phyloP scores from a whole-genome alignment of 1,140 invertebrate species.

The Pogonomyrmex barbatus region DNA sequence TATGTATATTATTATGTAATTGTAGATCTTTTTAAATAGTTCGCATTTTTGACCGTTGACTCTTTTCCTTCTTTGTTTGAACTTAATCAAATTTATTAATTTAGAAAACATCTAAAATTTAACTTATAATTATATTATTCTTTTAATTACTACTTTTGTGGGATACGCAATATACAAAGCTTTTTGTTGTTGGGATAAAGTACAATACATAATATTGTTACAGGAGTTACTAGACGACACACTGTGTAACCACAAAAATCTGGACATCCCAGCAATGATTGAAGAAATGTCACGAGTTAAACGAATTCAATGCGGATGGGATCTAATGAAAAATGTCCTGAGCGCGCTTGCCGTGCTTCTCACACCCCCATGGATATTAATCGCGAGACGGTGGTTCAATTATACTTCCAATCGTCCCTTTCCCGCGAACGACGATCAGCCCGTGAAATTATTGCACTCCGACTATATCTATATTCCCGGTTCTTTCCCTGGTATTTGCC shows the following conservation, averaged over 20 bases:
- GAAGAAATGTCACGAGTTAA: conserved; percentile 72
- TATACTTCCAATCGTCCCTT: conserved; percentile 76
- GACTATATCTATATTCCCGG: conserved; percentile 62
- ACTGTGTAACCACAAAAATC: background rate
- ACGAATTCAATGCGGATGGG: conserved; percentile 70
- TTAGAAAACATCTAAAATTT: too few relatives aligned
- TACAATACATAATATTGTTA: background rate
- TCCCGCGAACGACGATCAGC: conserved; percentile 70
- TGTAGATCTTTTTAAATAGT: too few relatives aligned
- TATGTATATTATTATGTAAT: conserved; percentile 4
- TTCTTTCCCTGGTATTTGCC: conserved; percentile 63
- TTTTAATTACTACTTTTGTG: background rate
- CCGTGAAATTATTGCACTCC: conserved; percentile 74
- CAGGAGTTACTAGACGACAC: background rate
- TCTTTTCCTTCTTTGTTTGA: too few relatives aligned
- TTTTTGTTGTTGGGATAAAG: background rate
- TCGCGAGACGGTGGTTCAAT: conserved; percentile 76
- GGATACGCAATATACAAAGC: background rate
- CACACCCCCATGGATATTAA: conserved; percentile 71
- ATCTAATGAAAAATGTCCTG: conserved; percentile 75
- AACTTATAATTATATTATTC: background rate
- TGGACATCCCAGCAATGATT: conserved; percentile 4
- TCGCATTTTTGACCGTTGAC: too few relatives aligned
- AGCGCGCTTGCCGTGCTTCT: conserved; percentile 42
- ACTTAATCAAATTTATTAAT: too few relatives aligned